phyloP scores from a whole-genome alignment of 2,888 invertebrate species.

The Leptinotarsa rubiginosa region DNA sequence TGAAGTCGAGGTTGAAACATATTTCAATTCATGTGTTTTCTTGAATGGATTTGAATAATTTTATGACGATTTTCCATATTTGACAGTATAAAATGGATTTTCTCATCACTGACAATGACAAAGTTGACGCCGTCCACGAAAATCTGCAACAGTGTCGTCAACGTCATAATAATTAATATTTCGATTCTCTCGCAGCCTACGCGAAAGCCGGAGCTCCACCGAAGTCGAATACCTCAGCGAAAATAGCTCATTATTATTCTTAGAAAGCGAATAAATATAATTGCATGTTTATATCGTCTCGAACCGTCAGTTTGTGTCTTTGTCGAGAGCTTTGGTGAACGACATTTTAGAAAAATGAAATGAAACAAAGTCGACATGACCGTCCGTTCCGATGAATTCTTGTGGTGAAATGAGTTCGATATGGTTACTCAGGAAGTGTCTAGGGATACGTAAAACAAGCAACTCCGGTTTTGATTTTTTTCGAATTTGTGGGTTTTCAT shows the following conservation, averaged over 20 bases:
- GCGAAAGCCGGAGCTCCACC: conserved; percentile 10
- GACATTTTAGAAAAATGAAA: conserved; percentile 23
- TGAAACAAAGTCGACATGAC: conserved; percentile 16
- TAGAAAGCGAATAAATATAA: conserved; percentile 61
- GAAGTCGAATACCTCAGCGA: conserved; percentile 16
- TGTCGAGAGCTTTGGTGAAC: conserved; percentile 23
- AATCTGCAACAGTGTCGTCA: no score
- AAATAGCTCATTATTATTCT: conserved; percentile 61
- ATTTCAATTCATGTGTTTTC: no score
- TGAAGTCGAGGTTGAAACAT: no score
- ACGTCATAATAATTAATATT: background rate
- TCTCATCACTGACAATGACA: no score
- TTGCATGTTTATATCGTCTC: conserved; percentile 54
- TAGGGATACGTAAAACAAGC: no score
- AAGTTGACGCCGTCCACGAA: no score
- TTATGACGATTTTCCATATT: no score
- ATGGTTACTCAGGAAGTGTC: background rate
- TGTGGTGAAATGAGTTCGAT: background rate
- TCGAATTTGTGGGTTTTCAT: no score
- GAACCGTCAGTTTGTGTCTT: conserved; percentile 33
- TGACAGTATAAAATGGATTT: no score
- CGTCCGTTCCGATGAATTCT: conserved; percentile 1
- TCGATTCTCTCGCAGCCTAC: background rate
- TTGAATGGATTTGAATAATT: no score
- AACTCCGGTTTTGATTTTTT: no score